Evolutionary conservation across 2,888 invertebrate genomes (phyloP), one percentile per base, ranked within the genome.

Genomic region (Temnothorax unifasciatus): DNA sequence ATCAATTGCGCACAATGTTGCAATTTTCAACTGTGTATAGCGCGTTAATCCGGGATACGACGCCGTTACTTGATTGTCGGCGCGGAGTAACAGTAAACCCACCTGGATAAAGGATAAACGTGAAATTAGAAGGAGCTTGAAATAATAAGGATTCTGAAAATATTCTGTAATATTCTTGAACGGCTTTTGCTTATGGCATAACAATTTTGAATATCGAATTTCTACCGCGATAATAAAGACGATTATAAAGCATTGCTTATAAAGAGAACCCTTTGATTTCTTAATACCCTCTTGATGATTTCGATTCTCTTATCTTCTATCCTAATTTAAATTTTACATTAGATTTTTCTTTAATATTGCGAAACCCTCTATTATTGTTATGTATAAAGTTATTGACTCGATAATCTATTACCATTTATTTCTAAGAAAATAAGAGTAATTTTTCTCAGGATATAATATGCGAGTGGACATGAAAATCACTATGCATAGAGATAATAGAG

Each of bases 1-100:
- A 81, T 81, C 79, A 81, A 81, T 81, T 81, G 59, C 59, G 21
- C 29, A 68, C 68, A 66, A 41, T 44, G 44, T 34, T 79, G 77
- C 54, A 68, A 69, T 59, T 61, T 81, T 81, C 59, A 50, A 69
- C 18, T 25, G 21, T 4, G 44, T 18, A 25, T 18, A 25, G 21
- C 18, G 21, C 38, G 71, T 59, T 81, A 59, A 61, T 50, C 59
- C 25, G 47, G 69, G 18, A 79, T 59, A 34, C 47, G 57, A 59
- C 38, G 71, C 44, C 34, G 34, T 77, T 66, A 57, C 44, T 47
- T 79, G 57, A 59, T 59, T 44, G 59, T 38, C 47, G 34, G 57
- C 29, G 0, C 66, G 38, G 57, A 47, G 47, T 54, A 69, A 59
- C 57, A 57, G 71, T 59, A 68, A 68, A 57, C 11, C 5, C 34